Evolutionary conservation across 2,888 invertebrate genomes (phyloP).

Genomic region (Cheilosia impressa): DNA sequence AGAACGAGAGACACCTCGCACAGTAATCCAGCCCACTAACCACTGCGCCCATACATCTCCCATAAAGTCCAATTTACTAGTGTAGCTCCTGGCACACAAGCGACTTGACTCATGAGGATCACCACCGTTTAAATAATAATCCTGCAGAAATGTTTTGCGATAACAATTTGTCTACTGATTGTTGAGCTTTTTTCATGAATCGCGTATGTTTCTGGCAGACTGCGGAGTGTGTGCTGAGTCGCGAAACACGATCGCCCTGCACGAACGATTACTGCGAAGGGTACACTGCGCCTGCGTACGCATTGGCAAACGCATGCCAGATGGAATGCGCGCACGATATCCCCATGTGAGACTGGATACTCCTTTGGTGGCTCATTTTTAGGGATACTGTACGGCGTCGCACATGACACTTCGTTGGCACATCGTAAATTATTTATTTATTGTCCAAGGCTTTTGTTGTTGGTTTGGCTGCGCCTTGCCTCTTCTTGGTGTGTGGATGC

Average conservation of each 20-base stretch:
- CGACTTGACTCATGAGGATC: slow-evolving; percentile 56
- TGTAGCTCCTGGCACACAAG: slow-evolving; percentile 10
- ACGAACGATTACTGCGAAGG: slow-evolving; percentile 48
- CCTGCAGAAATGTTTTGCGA: slow-evolving; percentile 71
- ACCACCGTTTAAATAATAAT: slow-evolving; percentile 70
- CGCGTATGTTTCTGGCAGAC: slow-evolving; percentile 39
- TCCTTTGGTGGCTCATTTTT: slow-evolving; percentile 69
- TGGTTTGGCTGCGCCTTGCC: slow-evolving; percentile 6
- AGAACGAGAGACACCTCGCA: neutral
- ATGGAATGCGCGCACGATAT: slow-evolving; percentile 14
- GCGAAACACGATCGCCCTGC: slow-evolving; percentile 64
- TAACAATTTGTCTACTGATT: slow-evolving; percentile 74
- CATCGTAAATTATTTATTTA: slow-evolving; percentile 75
- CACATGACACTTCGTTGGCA: slow-evolving; percentile 73
- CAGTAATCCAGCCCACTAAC: neutral
- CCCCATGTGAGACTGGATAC: slow-evolving; percentile 49
- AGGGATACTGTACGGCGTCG: slow-evolving; percentile 69
- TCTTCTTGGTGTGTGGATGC: slow-evolving; percentile 8
- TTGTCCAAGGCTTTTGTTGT: slow-evolving; percentile 53
- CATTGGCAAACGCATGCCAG: slow-evolving; percentile 54
- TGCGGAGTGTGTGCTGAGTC: slow-evolving; percentile 54
- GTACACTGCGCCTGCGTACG: slow-evolving; percentile 51
- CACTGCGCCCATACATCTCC: neutral
- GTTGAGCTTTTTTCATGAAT: slow-evolving; percentile 47
- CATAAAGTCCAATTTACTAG: slow-evolving; percentile 16